A percentile compares a stretch with the other conserved stretches of the same genome.
Evolutionary conservation across 2,113 vertebrate species (phyloP).

Genomic region (Tympanuchus pallidicinctus): DNA sequence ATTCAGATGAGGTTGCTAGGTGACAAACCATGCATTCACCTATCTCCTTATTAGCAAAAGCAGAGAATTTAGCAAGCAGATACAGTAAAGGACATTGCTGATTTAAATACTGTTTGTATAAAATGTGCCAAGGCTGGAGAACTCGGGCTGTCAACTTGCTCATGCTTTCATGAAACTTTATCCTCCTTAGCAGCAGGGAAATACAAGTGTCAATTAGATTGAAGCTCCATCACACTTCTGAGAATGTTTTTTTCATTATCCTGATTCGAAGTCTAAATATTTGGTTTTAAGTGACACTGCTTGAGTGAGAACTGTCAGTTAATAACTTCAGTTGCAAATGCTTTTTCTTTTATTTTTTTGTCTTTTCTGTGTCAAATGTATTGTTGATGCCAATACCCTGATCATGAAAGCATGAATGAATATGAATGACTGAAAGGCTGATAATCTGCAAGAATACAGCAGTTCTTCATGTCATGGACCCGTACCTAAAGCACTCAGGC

Average conservation of each 20-base stretch:
- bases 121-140: neutral
- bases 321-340: conserved; percentile 9
- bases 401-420: neutral
- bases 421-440: neutral
- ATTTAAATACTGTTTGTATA: neutral
- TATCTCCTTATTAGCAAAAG: neutral
- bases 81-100: neutral
- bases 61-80: neutral
- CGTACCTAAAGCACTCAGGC: neutral
- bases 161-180: conserved; percentile 28
- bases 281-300: conserved; percentile 46
- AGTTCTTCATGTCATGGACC: neutral
- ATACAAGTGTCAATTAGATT: conserved; percentile 37
- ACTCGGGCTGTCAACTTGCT: neutral
- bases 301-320: conserved; percentile 55
- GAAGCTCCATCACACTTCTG: conserved; percentile 28
- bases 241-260: conserved; percentile 62
- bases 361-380: neutral
- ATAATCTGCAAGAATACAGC: neutral
- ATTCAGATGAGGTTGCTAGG: conserved; percentile 30
- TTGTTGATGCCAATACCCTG: neutral
- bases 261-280: conserved; percentile 65
- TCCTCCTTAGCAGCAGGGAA: conserved; percentile 14
- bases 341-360: neutral
- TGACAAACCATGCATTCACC: neutral